Evolutionary conservation across 2,797 vertebrate species (phyloP).

Genomic region (Rachycentron canadum): DNA sequence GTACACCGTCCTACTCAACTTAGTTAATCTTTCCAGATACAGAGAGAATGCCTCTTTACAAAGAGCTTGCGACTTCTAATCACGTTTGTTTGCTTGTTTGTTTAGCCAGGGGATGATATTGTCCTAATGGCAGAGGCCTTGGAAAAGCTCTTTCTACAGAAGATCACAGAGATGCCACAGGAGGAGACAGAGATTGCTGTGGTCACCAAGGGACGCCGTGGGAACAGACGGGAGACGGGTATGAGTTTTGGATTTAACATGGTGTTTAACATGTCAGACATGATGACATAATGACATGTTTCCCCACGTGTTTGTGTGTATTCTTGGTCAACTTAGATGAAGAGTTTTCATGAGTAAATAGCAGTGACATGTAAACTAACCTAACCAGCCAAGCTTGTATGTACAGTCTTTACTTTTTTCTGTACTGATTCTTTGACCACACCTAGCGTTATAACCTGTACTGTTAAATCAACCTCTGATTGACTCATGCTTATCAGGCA

Average conservation of each 20-base stretch:
- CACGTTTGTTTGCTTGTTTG: slow-evolving; percentile 37
- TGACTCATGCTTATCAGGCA: not conserved
- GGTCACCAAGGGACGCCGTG: slow-evolving; percentile 90
- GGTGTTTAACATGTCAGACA: not conserved
- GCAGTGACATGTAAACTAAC: slow-evolving; percentile 9
- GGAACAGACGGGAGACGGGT: slow-evolving; percentile 89
- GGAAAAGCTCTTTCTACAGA: slow-evolving; percentile 94
- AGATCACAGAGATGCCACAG: slow-evolving; percentile 93
- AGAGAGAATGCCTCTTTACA: not conserved
- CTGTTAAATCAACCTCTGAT: not conserved
- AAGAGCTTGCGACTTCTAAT: not conserved
- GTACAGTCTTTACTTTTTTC: not conserved
- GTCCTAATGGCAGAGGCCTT: slow-evolving; percentile 95
- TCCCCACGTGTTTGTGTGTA: not conserved
- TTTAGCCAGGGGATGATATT: slow-evolving; percentile 93
- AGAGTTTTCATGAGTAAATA: not conserved
- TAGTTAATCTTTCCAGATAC: not conserved
- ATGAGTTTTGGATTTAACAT: not conserved
- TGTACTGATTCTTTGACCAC: not conserved
- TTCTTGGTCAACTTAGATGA: not conserved
- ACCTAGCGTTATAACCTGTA: not conserved
- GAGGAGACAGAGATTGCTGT: slow-evolving; percentile 92
- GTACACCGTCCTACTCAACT: not conserved
- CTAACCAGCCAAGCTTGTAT: slow-evolving; percentile 27
- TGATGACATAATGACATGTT: not conserved